These are phyloP conservation scores for Ciconia stormi DNA, from an alignment of 2,113 vertebrate species.

Conservation along the genomic window DNA sequence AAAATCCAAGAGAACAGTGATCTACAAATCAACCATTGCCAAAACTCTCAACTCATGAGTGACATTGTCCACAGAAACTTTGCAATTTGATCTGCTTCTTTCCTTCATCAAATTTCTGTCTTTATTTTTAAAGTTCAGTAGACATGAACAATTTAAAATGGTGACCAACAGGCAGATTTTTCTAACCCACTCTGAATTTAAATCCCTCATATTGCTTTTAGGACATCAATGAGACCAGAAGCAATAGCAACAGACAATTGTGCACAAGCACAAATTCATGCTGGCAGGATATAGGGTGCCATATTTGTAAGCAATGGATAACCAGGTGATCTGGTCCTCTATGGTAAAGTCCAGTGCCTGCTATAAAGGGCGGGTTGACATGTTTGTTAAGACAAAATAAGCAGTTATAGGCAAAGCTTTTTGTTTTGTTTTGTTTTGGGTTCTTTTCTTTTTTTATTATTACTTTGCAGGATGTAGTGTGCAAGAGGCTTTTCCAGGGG, in stretches of 20 bases:
- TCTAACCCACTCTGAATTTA: background rate
- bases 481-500: background rate
- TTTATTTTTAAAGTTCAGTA: background rate
- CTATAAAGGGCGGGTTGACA: background rate
- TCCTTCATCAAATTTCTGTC: background rate
- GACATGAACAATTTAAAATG: background rate
- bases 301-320: background rate
- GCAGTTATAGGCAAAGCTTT: background rate
- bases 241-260: background rate
- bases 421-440: background rate
- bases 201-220: background rate
- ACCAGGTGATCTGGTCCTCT: background rate
- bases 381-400: background rate
- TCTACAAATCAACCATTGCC: background rate
- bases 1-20: background rate
- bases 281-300: background rate
- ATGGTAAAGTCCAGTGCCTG: rapidly evolving
- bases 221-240: background rate
- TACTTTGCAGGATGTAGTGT: background rate
- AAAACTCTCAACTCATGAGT: background rate
- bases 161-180: background rate
- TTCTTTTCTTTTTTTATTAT: background rate
- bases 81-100: background rate
- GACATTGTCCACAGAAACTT: background rate
- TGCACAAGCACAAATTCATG: background rate